phyloP scores from a whole-genome alignment of 2,888 invertebrate species.

The Plagodis pulveraria region DNA sequence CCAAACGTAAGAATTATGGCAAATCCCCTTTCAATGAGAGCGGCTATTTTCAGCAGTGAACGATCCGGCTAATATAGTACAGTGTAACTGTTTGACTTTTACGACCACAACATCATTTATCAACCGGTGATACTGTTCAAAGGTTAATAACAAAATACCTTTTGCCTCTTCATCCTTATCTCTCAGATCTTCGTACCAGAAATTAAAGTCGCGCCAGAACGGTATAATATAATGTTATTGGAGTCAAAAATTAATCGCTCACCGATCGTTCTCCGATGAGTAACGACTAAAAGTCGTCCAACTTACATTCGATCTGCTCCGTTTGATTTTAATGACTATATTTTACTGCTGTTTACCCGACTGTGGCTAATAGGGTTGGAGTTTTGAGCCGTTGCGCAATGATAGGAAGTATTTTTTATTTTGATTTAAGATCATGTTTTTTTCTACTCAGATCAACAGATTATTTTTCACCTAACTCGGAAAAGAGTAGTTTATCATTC shows the following conservation, averaged over 20 bases:
- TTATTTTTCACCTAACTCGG: too few species aligned
- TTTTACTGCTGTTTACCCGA: slow-evolving; percentile 50
- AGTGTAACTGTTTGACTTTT: too few species aligned
- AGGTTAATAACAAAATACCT: not conserved
- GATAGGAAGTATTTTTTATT: slow-evolving; percentile 6
- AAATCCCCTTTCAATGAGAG: too few species aligned
- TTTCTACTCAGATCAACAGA: too few species aligned
- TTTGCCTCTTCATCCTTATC: slow-evolving; percentile 12
- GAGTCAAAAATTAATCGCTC: slow-evolving; percentile 67
- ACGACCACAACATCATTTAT: too few species aligned
- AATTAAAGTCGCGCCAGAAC: slow-evolving; percentile 27
- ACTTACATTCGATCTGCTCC: slow-evolving; percentile 66
- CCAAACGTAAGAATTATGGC: too few species aligned
- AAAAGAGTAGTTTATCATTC: too few species aligned
- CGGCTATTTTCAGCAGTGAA: too few species aligned
- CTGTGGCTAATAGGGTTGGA: slow-evolving; percentile 38
- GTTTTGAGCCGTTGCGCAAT: slow-evolving; percentile 31
- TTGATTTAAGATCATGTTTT: too few species aligned
- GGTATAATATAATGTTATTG: slow-evolving; percentile 63
- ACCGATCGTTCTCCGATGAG: slow-evolving; percentile 40
- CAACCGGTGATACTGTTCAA: too few species aligned
- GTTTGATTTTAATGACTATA: slow-evolving; percentile 65
- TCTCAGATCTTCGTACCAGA: slow-evolving; percentile 28
- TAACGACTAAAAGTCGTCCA: slow-evolving; percentile 28
- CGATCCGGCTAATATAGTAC: too few species aligned